phyloP scores from a whole-genome alignment of 2,113 vertebrate genomes.

The Sorex fumeus region DNA sequence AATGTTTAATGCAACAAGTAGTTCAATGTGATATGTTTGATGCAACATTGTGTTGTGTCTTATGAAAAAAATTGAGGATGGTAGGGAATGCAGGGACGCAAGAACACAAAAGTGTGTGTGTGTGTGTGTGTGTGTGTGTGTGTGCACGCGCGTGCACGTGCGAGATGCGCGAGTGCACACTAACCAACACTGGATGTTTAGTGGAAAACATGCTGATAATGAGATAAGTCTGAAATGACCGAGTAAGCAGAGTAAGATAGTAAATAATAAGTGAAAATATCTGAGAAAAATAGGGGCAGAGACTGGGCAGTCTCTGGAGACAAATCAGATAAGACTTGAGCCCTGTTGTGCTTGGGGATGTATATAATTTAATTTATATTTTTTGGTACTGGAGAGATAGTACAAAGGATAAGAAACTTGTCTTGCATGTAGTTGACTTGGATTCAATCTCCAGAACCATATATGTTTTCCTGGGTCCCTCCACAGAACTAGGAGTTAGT shows the following conservation, averaged over 20 bases:
- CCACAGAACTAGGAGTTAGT: too few relatives aligned
- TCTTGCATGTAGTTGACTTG: too few relatives aligned
- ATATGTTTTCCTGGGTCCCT: too few relatives aligned
- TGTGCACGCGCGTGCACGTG: background rate
- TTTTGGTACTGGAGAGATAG: background rate
- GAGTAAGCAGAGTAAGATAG: background rate
- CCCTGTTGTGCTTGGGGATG: background rate
- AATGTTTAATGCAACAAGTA: background rate
- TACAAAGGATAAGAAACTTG: too few relatives aligned
- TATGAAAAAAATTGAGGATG: slow-evolving; percentile 14
- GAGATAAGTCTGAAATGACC: background rate
- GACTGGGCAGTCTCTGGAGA: background rate
- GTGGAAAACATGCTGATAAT: background rate
- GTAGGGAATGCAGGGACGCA: too few relatives aligned
- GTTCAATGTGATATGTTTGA: background rate
- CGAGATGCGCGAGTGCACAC: background rate
- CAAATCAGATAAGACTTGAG: background rate
- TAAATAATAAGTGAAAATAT: background rate
- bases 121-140: background rate
- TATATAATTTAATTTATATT: background rate
- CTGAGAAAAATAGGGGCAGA: background rate
- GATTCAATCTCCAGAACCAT: too few relatives aligned
- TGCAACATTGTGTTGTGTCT: too few relatives aligned
- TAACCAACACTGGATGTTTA: background rate
- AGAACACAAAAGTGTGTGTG: background rate